These are phyloP conservation scores for Drosophila melanosoma DNA, from an alignment of 2,888 invertebrate species.

Conservation along the genomic window DNA sequence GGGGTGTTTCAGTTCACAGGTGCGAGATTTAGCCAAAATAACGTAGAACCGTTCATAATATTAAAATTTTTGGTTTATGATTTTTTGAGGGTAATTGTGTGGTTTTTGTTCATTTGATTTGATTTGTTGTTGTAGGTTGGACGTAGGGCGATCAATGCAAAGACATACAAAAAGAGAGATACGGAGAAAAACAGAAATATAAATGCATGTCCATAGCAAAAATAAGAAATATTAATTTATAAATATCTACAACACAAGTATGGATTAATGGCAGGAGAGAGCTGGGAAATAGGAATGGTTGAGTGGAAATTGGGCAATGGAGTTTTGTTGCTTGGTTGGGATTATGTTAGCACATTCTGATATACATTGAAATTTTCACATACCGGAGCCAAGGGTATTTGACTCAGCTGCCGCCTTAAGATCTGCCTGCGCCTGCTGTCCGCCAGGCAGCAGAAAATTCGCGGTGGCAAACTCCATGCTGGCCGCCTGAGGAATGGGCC, in stretches of 20 bases:
- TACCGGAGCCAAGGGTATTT: conserved; percentile 61
- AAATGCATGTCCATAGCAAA: conserved; percentile 52
- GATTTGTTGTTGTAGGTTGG: conserved; percentile 63
- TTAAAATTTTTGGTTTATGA: conserved; percentile 33
- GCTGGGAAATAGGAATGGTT: conserved; percentile 15
- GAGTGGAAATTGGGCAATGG: not conserved
- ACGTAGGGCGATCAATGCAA: conserved; percentile 79
- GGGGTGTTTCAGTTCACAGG: conserved; percentile 50
- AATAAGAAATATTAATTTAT: conserved; percentile 11
- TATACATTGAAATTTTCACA: conserved; percentile 34
- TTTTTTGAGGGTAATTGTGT: conserved; percentile 44
- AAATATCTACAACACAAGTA: conserved; percentile 27
- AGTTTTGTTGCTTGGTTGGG: conserved; percentile 6
- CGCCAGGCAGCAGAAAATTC: conserved; percentile 94
- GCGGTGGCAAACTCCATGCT: conserved; percentile 92
- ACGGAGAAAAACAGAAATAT: conserved; percentile 67
- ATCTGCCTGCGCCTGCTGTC: conserved; percentile 86
- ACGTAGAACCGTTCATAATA: conserved; percentile 59
- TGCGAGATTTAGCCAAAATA: conserved; percentile 61
- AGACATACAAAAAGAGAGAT: conserved; percentile 78
- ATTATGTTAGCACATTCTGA: conserved; percentile 30
- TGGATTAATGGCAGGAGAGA: not conserved
- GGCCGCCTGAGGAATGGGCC: conserved; percentile 91
- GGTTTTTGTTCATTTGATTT: conserved; percentile 59
- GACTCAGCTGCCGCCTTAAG: conserved; percentile 81